Evolutionary conservation across 2,888 invertebrate species (phyloP).

Genomic region (Tinea pellionella): DNA sequence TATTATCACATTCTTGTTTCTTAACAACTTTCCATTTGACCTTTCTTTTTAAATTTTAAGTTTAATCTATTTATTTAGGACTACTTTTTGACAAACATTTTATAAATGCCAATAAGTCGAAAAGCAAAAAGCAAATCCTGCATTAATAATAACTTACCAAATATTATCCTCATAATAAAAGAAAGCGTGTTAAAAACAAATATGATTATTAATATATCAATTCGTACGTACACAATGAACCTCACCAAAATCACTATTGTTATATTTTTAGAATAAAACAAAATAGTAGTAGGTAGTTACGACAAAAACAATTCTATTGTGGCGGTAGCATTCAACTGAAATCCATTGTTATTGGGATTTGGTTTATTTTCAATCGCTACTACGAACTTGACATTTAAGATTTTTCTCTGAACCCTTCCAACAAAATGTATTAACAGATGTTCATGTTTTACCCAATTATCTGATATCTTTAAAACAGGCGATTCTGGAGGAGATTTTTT

Average conservation of each 20-base stretch:
- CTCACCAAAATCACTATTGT: slow-evolving; percentile 27
- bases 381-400: slow-evolving; percentile 40
- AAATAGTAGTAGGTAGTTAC: slow-evolving; percentile 15
- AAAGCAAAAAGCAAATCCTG: too few relatives aligned
- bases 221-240: not conserved
- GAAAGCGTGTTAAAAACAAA: not conserved
- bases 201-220: not conserved
- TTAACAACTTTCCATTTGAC: too few relatives aligned
- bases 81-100: too few relatives aligned
- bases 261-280: slow-evolving; percentile 25
- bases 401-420: not conserved
- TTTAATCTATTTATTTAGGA: too few relatives aligned
- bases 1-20: too few relatives aligned
- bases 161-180: not conserved
- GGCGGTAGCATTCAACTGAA: slow-evolving; percentile 24
- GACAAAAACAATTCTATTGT: slow-evolving; percentile 35
- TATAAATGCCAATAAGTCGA: too few relatives aligned
- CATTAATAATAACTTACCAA: slow-evolving; percentile 36
- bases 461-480: too few relatives aligned
- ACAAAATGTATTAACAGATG: too few relatives aligned
- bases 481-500: too few relatives aligned
- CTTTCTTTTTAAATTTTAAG: too few relatives aligned
- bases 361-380: slow-evolving; percentile 25
- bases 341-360: slow-evolving; percentile 29
- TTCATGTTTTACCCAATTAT: too few relatives aligned